Evolutionary conservation across 2,797 vertebrate species (phyloP).

Genomic region (Cuniculus paca): DNA sequence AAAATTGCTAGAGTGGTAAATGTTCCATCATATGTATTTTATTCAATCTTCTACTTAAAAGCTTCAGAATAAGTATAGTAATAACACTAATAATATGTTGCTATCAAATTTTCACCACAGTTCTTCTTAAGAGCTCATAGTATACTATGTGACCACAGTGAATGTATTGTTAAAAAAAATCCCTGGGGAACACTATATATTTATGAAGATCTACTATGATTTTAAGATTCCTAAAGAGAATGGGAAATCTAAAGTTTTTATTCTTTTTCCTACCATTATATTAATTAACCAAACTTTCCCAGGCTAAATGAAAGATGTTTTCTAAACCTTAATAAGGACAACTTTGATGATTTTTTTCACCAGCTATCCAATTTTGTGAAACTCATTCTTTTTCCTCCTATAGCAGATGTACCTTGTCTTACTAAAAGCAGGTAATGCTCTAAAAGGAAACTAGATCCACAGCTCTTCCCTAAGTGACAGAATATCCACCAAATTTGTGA

Average conservation of each 20-base stretch:
- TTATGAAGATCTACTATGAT: neutral
- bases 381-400: neutral
- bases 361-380: neutral
- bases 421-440: neutral
- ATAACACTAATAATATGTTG: slow-evolving; percentile 73
- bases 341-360: neutral
- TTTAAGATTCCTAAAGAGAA: slow-evolving; percentile 18
- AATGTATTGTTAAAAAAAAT: slow-evolving; percentile 17
- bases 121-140: slow-evolving; percentile 12
- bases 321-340: neutral
- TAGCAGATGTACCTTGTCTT: neutral
- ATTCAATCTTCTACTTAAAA: slow-evolving; percentile 66
- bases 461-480: neutral
- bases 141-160: neutral
- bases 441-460: neutral
- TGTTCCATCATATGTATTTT: slow-evolving; percentile 63
- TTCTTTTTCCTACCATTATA: neutral
- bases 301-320: neutral
- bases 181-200: neutral
- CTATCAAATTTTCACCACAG: slow-evolving; percentile 58
- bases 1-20: slow-evolving; percentile 71
- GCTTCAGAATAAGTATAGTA: slow-evolving; percentile 67
- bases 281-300: neutral
- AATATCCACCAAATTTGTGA: neutral
- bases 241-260: neutral